Percentiles rank a stretch among this genome's conserved stretches.
Evolutionary conservation across 2,797 vertebrate genomes (phyloP).

Genomic region (Denticeps clupeoides): DNA sequence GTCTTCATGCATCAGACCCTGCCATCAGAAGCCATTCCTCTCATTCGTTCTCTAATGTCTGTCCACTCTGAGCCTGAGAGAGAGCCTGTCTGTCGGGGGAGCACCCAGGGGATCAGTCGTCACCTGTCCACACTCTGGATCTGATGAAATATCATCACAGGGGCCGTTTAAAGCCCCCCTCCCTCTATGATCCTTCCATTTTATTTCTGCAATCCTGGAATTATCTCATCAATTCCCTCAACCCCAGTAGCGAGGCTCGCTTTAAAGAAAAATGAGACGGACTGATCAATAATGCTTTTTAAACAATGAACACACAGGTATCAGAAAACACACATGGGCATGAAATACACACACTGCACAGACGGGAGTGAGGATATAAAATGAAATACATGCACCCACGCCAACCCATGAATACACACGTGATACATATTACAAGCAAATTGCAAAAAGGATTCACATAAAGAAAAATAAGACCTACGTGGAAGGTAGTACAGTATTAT

Average conservation of each 20-base stretch:
- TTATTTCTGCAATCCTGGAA: neutral
- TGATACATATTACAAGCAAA: too few relatives aligned
- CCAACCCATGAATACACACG: neutral
- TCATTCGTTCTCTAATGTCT: neutral
- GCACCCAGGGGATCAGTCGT: slow-evolving; percentile 13
- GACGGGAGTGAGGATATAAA: neutral
- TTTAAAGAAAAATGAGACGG: slow-evolving; percentile 2
- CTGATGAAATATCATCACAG: slow-evolving; percentile 23
- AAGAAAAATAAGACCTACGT: too few relatives aligned
- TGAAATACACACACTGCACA: neutral
- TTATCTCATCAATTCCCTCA: slow-evolving; percentile 4
- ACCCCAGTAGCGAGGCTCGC: neutral
- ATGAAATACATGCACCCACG: neutral
- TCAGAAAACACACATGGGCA: neutral
- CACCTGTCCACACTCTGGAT: slow-evolving; percentile 11
- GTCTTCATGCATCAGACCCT: neutral
- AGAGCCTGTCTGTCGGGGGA: neutral
- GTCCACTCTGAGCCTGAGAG: neutral
- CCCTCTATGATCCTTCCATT: neutral
- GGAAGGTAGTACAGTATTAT: too few relatives aligned
- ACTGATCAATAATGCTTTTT: slow-evolving; percentile 16
- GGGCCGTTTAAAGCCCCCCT: slow-evolving; percentile 9
- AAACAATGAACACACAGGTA: slow-evolving; percentile 2
- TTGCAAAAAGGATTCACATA: too few relatives aligned
- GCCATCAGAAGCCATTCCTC: neutral